Evolutionary conservation across 2,797 vertebrate species (phyloP), one percentile per base, ranked within the genome.

Genomic region (Sphaeramia orbicularis): DNA sequence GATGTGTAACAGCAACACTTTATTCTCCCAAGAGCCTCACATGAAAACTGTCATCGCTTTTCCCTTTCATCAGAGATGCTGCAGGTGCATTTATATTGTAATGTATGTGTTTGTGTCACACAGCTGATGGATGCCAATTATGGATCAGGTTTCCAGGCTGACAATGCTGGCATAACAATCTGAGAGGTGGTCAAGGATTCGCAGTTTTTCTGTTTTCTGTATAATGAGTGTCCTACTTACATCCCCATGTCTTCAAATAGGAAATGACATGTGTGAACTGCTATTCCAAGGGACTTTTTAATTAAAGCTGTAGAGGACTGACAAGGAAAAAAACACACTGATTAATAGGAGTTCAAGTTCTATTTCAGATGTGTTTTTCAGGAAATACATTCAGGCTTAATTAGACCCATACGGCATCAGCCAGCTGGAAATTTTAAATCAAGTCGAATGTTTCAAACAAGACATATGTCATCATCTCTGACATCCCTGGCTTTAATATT

Each of bases 401-500:
- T 95, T 93, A 94, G 92, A 92, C 77, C 89, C 90, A 87, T 81
- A 93, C 65, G 89, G 85, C 77, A 90, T 78, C 89, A 91, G 86
- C 87, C 93, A 94, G 90, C 91, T 94, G 92, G 89, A 94, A 86
- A 89, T 89, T 81, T 85, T 77, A 92, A 88, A 91, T 91, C 87
- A 91, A 85, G 77, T 76, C 75, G 75, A 84, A 78, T 60, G 84
- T 89, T 91, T 89, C 78, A 86, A 90, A 90, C 74, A 65, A 80
- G 89, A 89, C 91, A 91, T 89, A 90, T 93, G 92, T 88, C 88
- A 89, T 86, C 89, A 72, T 85, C 80, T 72, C 86, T 88, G 86
- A 86, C 81, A 86, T 62, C 70, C 36, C 18, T 42, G 65, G 54
- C 43, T 78, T 87, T 48, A 61, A 91, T 90, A 72, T 90, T 89